A percentile compares a stretch with the other conserved stretches of the same genome.
These are phyloP conservation scores for Arenaria interpres DNA, from an alignment of 2,113 vertebrate species.

Conservation along the genomic window DNA sequence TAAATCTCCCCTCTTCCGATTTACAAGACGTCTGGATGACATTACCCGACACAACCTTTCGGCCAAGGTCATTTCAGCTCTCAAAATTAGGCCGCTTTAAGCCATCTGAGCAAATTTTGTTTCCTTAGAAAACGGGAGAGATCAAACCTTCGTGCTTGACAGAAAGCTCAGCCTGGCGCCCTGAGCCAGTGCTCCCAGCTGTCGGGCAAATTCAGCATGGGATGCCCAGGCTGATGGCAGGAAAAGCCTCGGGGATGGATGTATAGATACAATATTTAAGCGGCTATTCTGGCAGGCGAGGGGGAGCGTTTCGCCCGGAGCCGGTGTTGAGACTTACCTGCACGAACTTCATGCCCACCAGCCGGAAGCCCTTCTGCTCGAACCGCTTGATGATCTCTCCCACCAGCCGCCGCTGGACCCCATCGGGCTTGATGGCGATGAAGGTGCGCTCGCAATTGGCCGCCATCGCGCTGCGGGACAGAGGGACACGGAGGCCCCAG, in stretches of 20 bases:
- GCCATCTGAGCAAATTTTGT: fast-evolving
- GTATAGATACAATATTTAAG: fast-evolving
- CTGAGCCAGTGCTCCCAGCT: fast-evolving
- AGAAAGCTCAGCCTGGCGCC: fast-evolving
- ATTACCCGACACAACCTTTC: fast-evolving
- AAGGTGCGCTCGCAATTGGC: conserved; percentile 80
- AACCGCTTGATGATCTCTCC: conserved; percentile 85
- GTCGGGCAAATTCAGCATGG: fast-evolving
- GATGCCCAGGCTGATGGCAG: fast-evolving
- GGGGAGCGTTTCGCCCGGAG: fast-evolving
- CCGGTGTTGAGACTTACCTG: conserved; percentile 43
- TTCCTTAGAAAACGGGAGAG: fast-evolving
- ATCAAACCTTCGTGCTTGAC: fast-evolving
- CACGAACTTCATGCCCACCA: conserved; percentile 83
- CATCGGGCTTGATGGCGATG: conserved; percentile 90
- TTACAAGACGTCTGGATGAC: neutral
- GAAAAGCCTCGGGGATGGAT: fast-evolving
- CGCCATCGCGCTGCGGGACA: conserved; percentile 28
- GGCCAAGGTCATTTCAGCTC: neutral
- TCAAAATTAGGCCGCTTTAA: fast-evolving
- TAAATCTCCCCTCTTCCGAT: no score
- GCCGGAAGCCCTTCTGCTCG: conserved; percentile 83
- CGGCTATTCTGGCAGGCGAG: fast-evolving
- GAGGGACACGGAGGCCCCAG: fast-evolving
- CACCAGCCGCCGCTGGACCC: conserved; percentile 85